A percentile compares a stretch with the other conserved stretches of the same genome.
phyloP scores from a whole-genome alignment of 2,888 invertebrate species.

The Synanthedon andrenaeformis region DNA sequence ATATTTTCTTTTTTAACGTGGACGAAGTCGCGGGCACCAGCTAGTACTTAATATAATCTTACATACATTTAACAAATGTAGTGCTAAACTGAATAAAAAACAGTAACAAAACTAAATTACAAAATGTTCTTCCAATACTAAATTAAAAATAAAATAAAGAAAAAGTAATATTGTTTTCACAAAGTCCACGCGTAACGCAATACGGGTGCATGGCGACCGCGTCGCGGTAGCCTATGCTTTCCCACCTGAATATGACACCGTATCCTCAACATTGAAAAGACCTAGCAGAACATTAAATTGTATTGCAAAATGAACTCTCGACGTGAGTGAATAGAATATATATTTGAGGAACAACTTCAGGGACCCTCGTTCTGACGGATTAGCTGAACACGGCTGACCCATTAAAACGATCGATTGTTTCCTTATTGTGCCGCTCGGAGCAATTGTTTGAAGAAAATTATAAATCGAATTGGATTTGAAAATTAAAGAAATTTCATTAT shows the following conservation, averaged over 20 bases:
- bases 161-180: conserved; percentile 41
- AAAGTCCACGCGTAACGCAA: conserved; percentile 56
- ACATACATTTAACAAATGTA: too few species aligned
- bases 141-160: too few species aligned
- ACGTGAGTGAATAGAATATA: conserved; percentile 36
- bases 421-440: conserved; percentile 55
- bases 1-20: too few species aligned
- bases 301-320: conserved; percentile 32
- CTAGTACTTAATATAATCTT: too few species aligned
- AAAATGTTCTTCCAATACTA: too few species aligned
- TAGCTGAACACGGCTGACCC: conserved; percentile 65
- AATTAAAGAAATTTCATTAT: too few species aligned
- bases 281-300: conserved; percentile 25
- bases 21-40: too few species aligned
- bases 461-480: conserved; percentile 21
- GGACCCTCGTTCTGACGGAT: conserved; percentile 55
- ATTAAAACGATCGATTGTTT: conserved; percentile 70
- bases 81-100: too few species aligned
- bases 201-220: conserved; percentile 57
- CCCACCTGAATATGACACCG: conserved; percentile 68
- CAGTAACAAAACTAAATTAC: too few species aligned
- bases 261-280: conserved; percentile 28
- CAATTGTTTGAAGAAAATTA: conserved; percentile 20
- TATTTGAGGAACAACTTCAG: conserved; percentile 15
- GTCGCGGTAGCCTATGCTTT: conserved; percentile 66